Evolutionary conservation across 2,113 vertebrate species (phyloP).

Genomic region (Nettapus auritus): DNA sequence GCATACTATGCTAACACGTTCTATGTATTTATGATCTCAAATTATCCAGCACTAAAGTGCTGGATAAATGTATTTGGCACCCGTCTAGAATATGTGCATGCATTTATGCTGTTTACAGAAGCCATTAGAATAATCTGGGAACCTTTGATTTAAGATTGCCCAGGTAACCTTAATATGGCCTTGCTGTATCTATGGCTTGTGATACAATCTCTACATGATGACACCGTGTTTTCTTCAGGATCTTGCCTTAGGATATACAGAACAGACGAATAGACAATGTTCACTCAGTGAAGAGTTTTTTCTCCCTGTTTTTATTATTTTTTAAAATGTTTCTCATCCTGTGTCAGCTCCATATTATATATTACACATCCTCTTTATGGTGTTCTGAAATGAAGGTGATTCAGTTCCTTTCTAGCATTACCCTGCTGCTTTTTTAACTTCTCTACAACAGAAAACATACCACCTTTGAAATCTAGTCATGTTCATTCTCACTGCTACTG

Average conservation of each 20-base stretch:
- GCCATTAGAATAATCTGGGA: background rate
- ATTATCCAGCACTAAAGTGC: conserved; percentile 30
- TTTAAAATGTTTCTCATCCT: background rate
- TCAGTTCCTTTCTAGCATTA: background rate
- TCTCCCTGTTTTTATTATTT: background rate
- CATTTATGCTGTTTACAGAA: background rate
- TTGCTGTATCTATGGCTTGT: background rate
- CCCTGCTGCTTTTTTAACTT: background rate
- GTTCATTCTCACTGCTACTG: background rate
- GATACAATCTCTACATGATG: conserved; percentile 17
- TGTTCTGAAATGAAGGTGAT: background rate
- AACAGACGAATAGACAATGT: background rate
- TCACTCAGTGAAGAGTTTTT: background rate
- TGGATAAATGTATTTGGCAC: background rate
- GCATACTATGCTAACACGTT: background rate
- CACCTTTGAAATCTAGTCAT: background rate
- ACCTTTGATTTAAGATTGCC: conserved; percentile 23
- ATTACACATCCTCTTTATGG: background rate
- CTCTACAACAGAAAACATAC: background rate
- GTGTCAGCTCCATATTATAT: background rate
- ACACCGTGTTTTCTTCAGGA: background rate
- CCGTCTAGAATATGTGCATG: background rate
- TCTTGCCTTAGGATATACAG: background rate
- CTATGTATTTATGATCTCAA: background rate
- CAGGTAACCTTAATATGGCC: background rate